A percentile compares a stretch with the other conserved stretches of the same genome.
These are phyloP conservation scores for Fopius arisanus DNA, from an alignment of 1,140 invertebrate species.

Conservation along the genomic window DNA sequence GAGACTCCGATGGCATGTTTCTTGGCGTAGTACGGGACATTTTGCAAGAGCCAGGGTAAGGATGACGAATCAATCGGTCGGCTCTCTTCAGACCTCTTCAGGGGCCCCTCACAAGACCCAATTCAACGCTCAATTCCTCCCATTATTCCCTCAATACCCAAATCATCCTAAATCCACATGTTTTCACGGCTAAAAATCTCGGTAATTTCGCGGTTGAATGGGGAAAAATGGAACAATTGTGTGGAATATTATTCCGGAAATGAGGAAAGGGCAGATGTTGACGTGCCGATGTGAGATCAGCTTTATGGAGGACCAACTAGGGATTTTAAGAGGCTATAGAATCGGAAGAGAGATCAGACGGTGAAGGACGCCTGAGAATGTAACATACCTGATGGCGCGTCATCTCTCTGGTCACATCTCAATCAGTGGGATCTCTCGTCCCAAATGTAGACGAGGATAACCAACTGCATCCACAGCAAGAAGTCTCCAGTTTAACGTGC, in stretches of 20 bases:
- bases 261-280: not conserved
- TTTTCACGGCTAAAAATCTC: not conserved
- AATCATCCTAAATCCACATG: slow-evolving; percentile 2
- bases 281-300: not conserved
- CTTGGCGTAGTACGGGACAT: not conserved
- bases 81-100: not conserved
- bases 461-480: not conserved
- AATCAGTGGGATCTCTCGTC: slow-evolving; percentile 1
- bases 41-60: slow-evolving; percentile 16
- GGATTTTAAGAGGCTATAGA: not conserved
- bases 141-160: not conserved
- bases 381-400: slow-evolving; percentile 10
- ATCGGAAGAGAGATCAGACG: not conserved
- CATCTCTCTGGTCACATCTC: slow-evolving; percentile 26
- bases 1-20: slow-evolving; percentile 15
- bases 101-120: slow-evolving; percentile 14
- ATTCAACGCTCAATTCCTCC: slow-evolving; percentile 24
- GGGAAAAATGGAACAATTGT: not conserved
- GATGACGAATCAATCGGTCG: slow-evolving; percentile 50
- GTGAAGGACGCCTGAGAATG: not conserved
- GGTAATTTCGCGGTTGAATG: slow-evolving; percentile 17
- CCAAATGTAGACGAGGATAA: not conserved
- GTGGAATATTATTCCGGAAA: not conserved
- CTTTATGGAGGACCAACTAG: not conserved
- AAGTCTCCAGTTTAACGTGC: slow-evolving; percentile 8